phyloP scores from a whole-genome alignment of 2,797 vertebrate species.

The Myoxocephalus aenaeus region DNA sequence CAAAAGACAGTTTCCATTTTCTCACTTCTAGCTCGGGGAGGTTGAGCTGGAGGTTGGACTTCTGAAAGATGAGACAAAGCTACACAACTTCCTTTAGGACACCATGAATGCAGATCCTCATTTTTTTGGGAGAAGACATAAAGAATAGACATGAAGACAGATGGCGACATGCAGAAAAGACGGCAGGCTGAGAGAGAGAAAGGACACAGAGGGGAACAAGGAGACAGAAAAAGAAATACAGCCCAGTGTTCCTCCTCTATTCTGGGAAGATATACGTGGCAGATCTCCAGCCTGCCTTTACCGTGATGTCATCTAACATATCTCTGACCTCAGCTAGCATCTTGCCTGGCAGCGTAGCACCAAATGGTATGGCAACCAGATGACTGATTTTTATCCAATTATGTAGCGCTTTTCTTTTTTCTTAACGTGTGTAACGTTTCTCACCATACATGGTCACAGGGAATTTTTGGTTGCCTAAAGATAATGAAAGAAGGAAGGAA shows the following conservation, averaged over 20 bases:
- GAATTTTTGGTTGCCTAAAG: constrained; percentile 45
- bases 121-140: constrained; percentile 39
- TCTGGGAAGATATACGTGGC: constrained; percentile 52
- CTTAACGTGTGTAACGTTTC: constrained; percentile 31
- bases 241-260: constrained; percentile 38
- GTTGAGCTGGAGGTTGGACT: constrained; percentile 45
- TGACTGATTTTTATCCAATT: constrained; percentile 70
- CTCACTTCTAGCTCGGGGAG: constrained; percentile 45
- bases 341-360: constrained; percentile 47
- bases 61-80: constrained; percentile 60
- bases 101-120: constrained; percentile 17
- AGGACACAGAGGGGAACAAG: constrained; percentile 7
- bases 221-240: constrained; percentile 27
- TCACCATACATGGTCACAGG: constrained; percentile 72
- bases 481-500: constrained; percentile 41
- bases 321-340: constrained; percentile 69
- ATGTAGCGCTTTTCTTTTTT: constrained; percentile 49
- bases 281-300: constrained; percentile 67
- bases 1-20: constrained; percentile 65
- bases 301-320: constrained; percentile 74
- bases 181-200: constrained; percentile 7
- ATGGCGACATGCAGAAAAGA: constrained; percentile 32
- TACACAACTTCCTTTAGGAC: constrained; percentile 54
- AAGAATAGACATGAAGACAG: constrained; percentile 23
- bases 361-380: constrained; percentile 67